Evolutionary conservation across 2,113 vertebrate species (phyloP).

Genomic region (Eolophus roseicapilla): DNA sequence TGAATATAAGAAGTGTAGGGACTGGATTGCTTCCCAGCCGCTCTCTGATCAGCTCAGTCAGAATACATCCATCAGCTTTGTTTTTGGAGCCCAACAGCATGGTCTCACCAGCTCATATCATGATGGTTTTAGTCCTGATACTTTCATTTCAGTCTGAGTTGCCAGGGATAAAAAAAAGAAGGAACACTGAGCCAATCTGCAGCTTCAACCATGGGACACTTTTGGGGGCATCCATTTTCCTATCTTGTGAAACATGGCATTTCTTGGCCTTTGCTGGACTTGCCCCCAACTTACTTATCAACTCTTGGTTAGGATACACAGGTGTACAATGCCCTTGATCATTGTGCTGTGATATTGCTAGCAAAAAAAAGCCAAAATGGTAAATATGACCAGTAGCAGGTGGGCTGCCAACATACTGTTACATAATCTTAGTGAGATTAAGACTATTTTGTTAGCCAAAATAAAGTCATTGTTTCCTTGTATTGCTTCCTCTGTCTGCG

Average conservation of each 20-base stretch:
- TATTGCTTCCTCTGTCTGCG: neutral
- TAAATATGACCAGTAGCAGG: neutral
- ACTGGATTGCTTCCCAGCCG: neutral
- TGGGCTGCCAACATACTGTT: neutral
- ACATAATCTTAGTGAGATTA: neutral
- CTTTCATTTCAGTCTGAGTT: neutral
- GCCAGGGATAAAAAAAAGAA: neutral
- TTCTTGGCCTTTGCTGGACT: neutral
- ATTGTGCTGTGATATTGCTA: neutral
- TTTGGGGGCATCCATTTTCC: neutral
- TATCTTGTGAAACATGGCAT: neutral
- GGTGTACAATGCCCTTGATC: neutral
- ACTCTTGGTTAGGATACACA: neutral
- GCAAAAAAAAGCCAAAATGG: neutral
- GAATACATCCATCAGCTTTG: neutral
- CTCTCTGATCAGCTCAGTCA: neutral
- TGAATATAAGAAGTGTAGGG: neutral
- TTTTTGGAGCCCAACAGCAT: neutral
- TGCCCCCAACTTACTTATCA: neutral
- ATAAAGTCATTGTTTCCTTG: neutral
- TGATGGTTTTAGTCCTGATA: neutral
- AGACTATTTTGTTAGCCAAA: neutral
- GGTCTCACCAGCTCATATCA: neutral
- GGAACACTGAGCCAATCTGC: neutral
- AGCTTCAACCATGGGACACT: neutral